Conservation (phyloP, 2,888 invertebrate genomes). For the Thymelicus lineola region DNA sequence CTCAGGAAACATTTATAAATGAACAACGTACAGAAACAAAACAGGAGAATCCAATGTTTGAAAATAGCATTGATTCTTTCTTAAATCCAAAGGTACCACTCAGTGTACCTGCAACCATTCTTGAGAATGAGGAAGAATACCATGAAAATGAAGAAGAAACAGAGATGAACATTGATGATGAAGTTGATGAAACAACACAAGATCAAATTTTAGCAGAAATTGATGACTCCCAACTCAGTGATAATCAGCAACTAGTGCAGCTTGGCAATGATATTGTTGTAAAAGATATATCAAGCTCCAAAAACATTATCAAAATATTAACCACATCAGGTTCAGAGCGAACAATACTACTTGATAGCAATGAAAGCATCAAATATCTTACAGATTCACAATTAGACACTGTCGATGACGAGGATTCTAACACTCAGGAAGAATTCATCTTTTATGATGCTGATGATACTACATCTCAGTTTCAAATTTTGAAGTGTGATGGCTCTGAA, state of each 20-base stretch:
- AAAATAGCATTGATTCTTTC: slow-evolving; percentile 69
- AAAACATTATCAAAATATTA: slow-evolving; percentile 72
- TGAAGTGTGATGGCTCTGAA: slow-evolving; percentile 77
- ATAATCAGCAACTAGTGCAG: slow-evolving; percentile 37
- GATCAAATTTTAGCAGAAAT: slow-evolving; percentile 48
- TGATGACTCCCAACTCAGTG: slow-evolving; percentile 48
- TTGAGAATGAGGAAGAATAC: slow-evolving; percentile 74
- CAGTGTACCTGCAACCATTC: slow-evolving; percentile 76
- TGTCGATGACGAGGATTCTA: slow-evolving; percentile 60
- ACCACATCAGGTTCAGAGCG: slow-evolving; percentile 63
- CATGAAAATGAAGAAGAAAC: slow-evolving; percentile 60
- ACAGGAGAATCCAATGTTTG: slow-evolving; percentile 54
- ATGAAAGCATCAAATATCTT: slow-evolving; percentile 66
- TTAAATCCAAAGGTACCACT: slow-evolving; percentile 66
- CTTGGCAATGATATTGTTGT: slow-evolving; percentile 46
- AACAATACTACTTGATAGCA: slow-evolving; percentile 67
- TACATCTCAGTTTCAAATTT: slow-evolving; percentile 71
- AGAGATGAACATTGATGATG: slow-evolving; percentile 61
- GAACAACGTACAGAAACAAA: slow-evolving; percentile 28
- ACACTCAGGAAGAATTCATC: slow-evolving; percentile 71
- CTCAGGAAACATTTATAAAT: slow-evolving; percentile 35
- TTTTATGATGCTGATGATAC: slow-evolving; percentile 76
- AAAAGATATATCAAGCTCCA: slow-evolving; percentile 50
- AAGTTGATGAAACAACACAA: slow-evolving; percentile 52
- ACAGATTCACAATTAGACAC: slow-evolving; percentile 61